Percentiles rank a stretch among this genome's conserved stretches.
Conservation (phyloP, 2,113 vertebrate species). For the Ammodytes marinus region DNA sequence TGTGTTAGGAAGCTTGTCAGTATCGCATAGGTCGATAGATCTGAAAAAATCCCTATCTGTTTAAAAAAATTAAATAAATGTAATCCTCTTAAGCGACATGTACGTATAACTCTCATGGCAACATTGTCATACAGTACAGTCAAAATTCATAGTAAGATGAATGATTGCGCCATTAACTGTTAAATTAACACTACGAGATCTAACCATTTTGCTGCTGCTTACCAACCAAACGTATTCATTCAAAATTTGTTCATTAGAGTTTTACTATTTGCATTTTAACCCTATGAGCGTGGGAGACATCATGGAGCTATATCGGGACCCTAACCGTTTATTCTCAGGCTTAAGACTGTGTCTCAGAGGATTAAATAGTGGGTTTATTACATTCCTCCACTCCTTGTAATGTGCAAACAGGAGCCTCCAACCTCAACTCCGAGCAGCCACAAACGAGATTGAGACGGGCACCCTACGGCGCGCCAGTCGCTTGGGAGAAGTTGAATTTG, state of each 20-base stretch:
- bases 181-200: slow-evolving; percentile 67
- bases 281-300: slow-evolving; percentile 75
- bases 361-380: slow-evolving; percentile 85
- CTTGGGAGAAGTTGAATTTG: slow-evolving; percentile 61
- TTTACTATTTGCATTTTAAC: slow-evolving; percentile 88
- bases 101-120: slow-evolving; percentile 77
- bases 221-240: slow-evolving; percentile 85
- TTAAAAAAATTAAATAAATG: slow-evolving; percentile 63
- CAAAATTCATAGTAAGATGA: slow-evolving; percentile 78
- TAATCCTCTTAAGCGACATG: slow-evolving; percentile 69
- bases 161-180: slow-evolving; percentile 71
- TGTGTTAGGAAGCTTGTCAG: slow-evolving; percentile 90
- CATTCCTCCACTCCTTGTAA: slow-evolving; percentile 80
- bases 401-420: slow-evolving; percentile 74
- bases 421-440: slow-evolving; percentile 60
- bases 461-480: slow-evolving; percentile 36
- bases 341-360: slow-evolving; percentile 78
- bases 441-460: slow-evolving; percentile 45
- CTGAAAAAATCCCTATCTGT: slow-evolving; percentile 83
- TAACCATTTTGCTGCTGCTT: slow-evolving; percentile 96
- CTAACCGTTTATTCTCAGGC: slow-evolving; percentile 33
- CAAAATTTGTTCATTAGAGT: slow-evolving; percentile 88
- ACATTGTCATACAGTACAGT: slow-evolving; percentile 85
- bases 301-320: slow-evolving; percentile 4
- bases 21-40: slow-evolving; percentile 89